Evolutionary conservation across 2,113 vertebrate species (phyloP), one percentile per base, ranked within the genome.

Genomic region (Diphyllodes magnificus): DNA sequence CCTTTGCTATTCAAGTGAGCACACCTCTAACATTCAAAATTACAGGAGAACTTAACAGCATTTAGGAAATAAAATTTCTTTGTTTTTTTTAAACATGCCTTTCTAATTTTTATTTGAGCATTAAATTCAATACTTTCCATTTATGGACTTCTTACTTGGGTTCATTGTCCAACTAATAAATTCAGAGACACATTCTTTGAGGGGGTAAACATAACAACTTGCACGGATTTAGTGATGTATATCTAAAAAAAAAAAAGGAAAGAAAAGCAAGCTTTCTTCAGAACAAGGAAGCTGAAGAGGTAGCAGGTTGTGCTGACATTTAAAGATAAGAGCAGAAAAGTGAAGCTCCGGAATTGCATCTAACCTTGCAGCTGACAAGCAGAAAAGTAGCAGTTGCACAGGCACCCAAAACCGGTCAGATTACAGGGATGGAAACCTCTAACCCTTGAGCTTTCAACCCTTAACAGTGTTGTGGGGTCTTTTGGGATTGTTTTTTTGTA

Each of bases 91-190:
- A 76, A 82, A 45, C 27, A 33, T 3, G 50, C 30, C 39, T 54
- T 86, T 82, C 78, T 50, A 35, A 76, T 80, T 95, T 82, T 70
- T 22, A 35, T 57, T 73, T 2, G 4, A 94, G 23, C 30, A 70
- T 44, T 83, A 81, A 47, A 83, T 81, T 35, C 71, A 81, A 44
- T 37, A 39, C 16, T 94, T 92, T 88, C 95, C 92, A 90, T 94
- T 93, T 95, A 94, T 75, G 91, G 95, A 39, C 63, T 90, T 83
- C 50, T 95, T 68, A 21, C 51, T 96, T 73, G 7, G 31, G 45
- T n/a, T 83, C 89, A 86, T 15, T 90, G 72, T 94, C 54, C 72
- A 47, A 66, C 71, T 81, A 88, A 90, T 49, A 90, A 70, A 88
- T 81, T 88, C 47, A 59, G 64, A 82, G 63, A 83, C 33, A 47